These are phyloP conservation scores for Creontiades dilutus DNA, from an alignment of 2,888 invertebrate species.

Conservation along the genomic window DNA sequence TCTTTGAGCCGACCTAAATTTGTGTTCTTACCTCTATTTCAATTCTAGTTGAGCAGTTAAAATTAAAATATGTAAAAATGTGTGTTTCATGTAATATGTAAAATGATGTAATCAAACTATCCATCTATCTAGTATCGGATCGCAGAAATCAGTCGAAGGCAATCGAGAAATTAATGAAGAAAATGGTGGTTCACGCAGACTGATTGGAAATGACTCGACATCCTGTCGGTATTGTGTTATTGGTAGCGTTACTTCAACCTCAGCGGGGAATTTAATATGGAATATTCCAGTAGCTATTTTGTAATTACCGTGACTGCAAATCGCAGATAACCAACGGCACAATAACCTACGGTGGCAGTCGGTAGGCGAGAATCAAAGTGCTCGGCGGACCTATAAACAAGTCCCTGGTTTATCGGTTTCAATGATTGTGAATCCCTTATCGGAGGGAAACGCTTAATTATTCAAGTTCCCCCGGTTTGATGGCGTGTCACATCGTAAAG, in stretches of 20 bases:
- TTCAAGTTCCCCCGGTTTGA: neutral
- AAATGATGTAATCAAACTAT: too few species aligned
- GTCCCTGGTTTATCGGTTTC: neutral
- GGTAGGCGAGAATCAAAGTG: neutral
- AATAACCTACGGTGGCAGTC: neutral
- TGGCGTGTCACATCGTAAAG: too few species aligned
- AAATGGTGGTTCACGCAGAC: slow-evolving; percentile 5
- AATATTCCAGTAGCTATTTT: neutral
- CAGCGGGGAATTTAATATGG: slow-evolving; percentile 7
- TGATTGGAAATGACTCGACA: neutral
- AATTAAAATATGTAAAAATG: too few species aligned
- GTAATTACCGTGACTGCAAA: slow-evolving; percentile 7
- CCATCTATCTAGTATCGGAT: too few species aligned
- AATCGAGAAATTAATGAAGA: slow-evolving; percentile 3
- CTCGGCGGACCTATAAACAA: slow-evolving; percentile 13
- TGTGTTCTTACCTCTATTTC: too few species aligned
- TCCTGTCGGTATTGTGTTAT: too few species aligned
- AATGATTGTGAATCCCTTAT: neutral
- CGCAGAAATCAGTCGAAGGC: neutral
- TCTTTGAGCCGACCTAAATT: too few species aligned
- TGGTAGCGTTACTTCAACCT: neutral
- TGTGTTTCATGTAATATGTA: too few species aligned
- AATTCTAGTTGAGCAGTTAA: too few species aligned
- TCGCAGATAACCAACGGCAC: neutral
- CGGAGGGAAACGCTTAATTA: neutral